These are phyloP conservation scores for Trachops cirrhosus DNA, from an alignment of 2,797 vertebrate genomes.

Conservation along the genomic window DNA sequence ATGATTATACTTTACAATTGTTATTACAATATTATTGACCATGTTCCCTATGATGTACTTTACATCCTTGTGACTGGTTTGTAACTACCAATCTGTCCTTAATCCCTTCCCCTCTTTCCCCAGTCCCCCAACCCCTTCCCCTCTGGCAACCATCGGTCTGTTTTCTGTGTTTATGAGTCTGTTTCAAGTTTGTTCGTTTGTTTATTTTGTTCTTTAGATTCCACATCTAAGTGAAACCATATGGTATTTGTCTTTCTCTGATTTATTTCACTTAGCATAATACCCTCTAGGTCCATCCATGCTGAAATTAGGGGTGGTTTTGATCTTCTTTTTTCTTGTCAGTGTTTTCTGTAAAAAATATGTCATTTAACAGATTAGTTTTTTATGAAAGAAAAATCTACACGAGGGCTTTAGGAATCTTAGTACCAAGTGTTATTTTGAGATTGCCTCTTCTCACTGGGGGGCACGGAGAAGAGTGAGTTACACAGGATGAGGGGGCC, in stretches of 20 bases:
- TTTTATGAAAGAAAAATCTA: constrained; percentile 7
- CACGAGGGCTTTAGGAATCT: not conserved
- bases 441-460: not conserved
- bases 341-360: not conserved
- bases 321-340: not conserved
- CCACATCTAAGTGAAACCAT: not conserved
- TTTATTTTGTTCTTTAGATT: not conserved
- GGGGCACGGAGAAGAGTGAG: not conserved
- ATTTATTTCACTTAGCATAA: not conserved
- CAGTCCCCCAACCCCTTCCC: not conserved
- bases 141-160: not conserved
- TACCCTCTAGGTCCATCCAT: not conserved
- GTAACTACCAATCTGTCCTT: not conserved
- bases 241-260: not conserved
- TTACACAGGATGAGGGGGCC: not conserved
- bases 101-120: not conserved
- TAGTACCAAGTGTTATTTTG: not conserved
- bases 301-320: not conserved
- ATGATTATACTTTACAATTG: not conserved
- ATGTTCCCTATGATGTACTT: not conserved
- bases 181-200: not conserved
- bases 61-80: not conserved
- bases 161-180: not conserved
- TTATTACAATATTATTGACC: not conserved
- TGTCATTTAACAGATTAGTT: constrained; percentile 10